A percentile compares a stretch with the other conserved stretches of the same genome.
These are phyloP conservation scores for Enteromius afrohamiltoni DNA, from an alignment of 2,797 vertebrate species.

Conservation along the genomic window DNA sequence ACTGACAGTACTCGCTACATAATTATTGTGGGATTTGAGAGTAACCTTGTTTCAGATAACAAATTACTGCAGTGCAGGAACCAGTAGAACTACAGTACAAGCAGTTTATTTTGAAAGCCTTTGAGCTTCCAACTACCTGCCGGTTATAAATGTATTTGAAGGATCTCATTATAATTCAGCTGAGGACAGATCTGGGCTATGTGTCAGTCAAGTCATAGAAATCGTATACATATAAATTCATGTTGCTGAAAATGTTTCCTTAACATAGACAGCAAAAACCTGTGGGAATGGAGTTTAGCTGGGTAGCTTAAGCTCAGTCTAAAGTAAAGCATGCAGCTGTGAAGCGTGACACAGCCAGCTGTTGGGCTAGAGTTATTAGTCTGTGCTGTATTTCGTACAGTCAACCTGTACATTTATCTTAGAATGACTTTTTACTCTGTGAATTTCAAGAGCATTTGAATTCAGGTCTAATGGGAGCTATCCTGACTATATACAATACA, in stretches of 20 bases:
- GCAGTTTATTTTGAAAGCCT: conserved; percentile 29
- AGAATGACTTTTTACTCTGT: conserved; percentile 4
- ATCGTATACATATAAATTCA: not conserved
- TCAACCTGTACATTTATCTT: conserved; percentile 13
- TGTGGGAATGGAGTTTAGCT: conserved; percentile 12
- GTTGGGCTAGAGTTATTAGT: conserved; percentile 13
- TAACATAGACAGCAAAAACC: conserved; percentile 1
- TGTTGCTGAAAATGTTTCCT: conserved; percentile 2
- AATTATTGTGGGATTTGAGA: conserved; percentile 29
- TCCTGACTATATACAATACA: conserved; percentile 15
- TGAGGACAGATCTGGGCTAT: conserved; percentile 21
- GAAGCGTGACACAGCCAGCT: conserved; percentile 7
- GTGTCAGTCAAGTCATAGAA: conserved; percentile 16
- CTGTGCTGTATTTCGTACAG: conserved; percentile 23
- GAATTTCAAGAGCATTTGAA: conserved; percentile 36
- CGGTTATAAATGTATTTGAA: conserved; percentile 23
- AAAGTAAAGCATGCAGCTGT: conserved; percentile 24
- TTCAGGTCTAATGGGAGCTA: conserved; percentile 6
- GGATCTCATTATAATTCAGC: conserved; percentile 13
- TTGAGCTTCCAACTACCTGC: conserved; percentile 34
- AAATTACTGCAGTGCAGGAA: conserved; percentile 21
- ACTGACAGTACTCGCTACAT: conserved; percentile 46
- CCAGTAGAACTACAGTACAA: conserved; percentile 8
- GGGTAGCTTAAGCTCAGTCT: conserved; percentile 11
- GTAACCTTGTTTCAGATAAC: conserved; percentile 39